Base-by-base conservation (phyloP, 1,140 invertebrate genomes). In the Philopotamus ludificatus region DNA sequence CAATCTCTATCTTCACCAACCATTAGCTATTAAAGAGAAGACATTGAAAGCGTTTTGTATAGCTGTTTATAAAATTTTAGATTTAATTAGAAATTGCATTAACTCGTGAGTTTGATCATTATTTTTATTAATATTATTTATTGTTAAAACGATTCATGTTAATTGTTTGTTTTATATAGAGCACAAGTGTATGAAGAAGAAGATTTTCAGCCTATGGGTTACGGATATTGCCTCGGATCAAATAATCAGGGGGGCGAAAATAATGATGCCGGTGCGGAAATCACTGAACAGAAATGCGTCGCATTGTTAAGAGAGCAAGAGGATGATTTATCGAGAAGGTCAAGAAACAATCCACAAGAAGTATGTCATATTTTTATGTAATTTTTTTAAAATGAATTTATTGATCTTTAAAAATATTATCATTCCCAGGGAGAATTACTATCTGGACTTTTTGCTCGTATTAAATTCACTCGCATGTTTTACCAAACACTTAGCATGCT, bases 1-100 rank as follows among this genome's bases (percentile, higher is more conserved):
- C 8, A 98, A 98, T 79, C 83, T 98, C 23, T 98, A 97, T 74
- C 80, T 98, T 28, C 95, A 98, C 79, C 89, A 95, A 71, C 94
- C 95, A 3, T 84, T 89, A 71, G 79, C 87, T 67, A 94, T 98
- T 68, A 81, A 88, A 72, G 93, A 97, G 74, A 89, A 88, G 74
- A 83, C 86, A 26, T 79, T 98, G 26, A 91, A 89, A 76, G 89
- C 90, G 9, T 97, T 96, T 75, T 93, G 89, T 74, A 89, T 94
- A 70, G 86, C 89, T 63, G 86, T 95, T 47, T 88, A 97, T 68
- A 97, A 97, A 81, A 84, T 96, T 28, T 87, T 97, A 57, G 93
- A 95, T 74, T 84, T 93, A 34, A 94, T 98, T 53, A 89, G 92
- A 75, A 92, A 96, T 71, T 91, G 91, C 74, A 90, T 97, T 68